Evolutionary conservation across 1,140 invertebrate genomes (phyloP).

Genomic region (Drosophila aff.): DNA sequence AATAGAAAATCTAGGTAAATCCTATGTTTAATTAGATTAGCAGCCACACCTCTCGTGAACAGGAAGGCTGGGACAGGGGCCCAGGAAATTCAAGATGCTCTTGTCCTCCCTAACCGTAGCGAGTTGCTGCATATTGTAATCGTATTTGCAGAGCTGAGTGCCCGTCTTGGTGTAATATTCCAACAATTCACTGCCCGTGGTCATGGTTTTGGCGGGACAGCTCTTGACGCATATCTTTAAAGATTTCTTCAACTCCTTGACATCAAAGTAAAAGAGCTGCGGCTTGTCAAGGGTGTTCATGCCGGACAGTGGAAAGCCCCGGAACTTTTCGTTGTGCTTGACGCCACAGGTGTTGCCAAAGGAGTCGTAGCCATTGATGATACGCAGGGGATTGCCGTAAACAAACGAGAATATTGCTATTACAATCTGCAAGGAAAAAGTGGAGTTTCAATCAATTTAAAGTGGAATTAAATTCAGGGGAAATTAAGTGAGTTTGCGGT

Average conservation of each 20-base stretch:
- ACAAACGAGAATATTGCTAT: conserved; percentile 95
- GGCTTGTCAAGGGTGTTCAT: conserved; percentile 92
- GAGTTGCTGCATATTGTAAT: conserved; percentile 88
- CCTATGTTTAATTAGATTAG: neutral
- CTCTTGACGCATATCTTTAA: conserved; percentile 95
- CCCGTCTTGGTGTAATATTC: conserved; percentile 91
- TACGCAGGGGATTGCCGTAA: conserved; percentile 93
- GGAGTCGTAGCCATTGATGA: conserved; percentile 97
- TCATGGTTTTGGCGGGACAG: conserved; percentile 91
- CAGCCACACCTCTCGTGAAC: conserved; percentile 87
- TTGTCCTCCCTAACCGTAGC: conserved; percentile 85
- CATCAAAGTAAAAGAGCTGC: conserved; percentile 94
- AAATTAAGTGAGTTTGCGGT: conserved; percentile 1
- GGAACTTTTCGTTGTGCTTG: conserved; percentile 90
- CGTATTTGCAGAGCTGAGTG: conserved; percentile 91
- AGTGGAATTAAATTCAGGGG: conserved; percentile 29
- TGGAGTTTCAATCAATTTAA: conserved; percentile 13
- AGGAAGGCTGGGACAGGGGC: conserved; percentile 90
- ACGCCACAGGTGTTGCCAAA: conserved; percentile 98
- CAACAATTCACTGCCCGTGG: conserved; percentile 89
- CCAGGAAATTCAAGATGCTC: conserved; percentile 87
- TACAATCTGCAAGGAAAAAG: conserved; percentile 87
- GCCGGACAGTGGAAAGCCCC: conserved; percentile 91
- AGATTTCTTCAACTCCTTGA: conserved; percentile 90
- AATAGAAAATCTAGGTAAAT: conserved; percentile 28